Evolutionary conservation across 2,113 vertebrate species (phyloP), one percentile per base, ranked within the genome.

Genomic region (Ciconia stormi): DNA sequence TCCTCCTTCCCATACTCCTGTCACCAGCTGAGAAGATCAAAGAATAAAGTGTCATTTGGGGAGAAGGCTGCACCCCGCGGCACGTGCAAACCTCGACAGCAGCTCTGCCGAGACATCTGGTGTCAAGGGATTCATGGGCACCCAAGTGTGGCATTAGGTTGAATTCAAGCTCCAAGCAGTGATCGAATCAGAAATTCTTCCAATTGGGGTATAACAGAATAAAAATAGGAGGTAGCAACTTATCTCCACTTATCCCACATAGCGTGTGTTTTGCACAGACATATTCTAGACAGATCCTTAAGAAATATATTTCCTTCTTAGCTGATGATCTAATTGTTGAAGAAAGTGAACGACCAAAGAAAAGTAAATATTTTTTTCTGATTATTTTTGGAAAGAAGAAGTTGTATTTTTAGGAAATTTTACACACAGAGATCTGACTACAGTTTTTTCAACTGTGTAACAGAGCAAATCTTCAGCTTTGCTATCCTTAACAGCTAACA

Each of bases 1-100:
- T 71, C 96, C 97, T 82, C 99, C 98, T 82, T 99, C 96, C 98
- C 98, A 99, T 53, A 98, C 99, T 95, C 98, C 98, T 0, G 97
- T 98, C 90, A 99, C 97, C 82, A 99, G 98, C 99, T 99, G 58
- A 72, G 49, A 63, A 97, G 47, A 93, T 72, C 17, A 95, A 93
- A 93, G 49, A 95, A 47, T 5, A 49, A 65, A 34, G 12, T 14
- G 36, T 93, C 89, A 97, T 38, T 2, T 63, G 55, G 63, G 40
- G 59, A 86, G 34, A 67, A 73, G 38, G 34, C 25, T 72, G 46
- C 56, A 70, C 17, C 56, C 44, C 2, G 2, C 1, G 1, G 36
- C 46, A 69, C 4, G 16, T 22, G 5, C 30, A 87, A 58, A 79
- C 7, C 71, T 40, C 3, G 4, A 30, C 42, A 40, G 36, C 7